Conservation (phyloP, 1,140 invertebrate species). For the Pissodes strobi region DNA sequence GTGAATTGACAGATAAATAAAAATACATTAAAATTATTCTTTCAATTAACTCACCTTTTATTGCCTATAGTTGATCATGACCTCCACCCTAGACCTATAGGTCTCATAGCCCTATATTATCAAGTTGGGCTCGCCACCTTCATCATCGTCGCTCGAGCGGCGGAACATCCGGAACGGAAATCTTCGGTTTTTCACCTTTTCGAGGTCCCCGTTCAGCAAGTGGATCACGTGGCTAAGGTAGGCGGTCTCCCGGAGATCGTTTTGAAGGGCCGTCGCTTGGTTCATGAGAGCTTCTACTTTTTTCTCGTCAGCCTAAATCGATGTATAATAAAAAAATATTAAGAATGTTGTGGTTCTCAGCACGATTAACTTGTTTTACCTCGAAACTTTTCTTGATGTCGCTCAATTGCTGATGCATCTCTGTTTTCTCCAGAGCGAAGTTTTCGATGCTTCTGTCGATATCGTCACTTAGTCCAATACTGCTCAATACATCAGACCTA, state of each 20-base stretch:
- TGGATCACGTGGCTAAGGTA: slow-evolving; percentile 44
- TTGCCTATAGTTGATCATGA: not conserved
- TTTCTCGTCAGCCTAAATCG: slow-evolving; percentile 30
- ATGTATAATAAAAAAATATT: not conserved
- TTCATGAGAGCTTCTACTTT: slow-evolving; percentile 35
- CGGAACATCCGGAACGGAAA: slow-evolving; percentile 43
- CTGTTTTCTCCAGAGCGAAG: slow-evolving; percentile 33
- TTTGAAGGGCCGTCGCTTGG: slow-evolving; percentile 27
- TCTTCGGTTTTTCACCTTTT: slow-evolving; percentile 39
- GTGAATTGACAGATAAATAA: too few species aligned
- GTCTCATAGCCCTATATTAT: slow-evolving; percentile 15
- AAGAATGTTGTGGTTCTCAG: too few species aligned
- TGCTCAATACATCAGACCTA: slow-evolving; percentile 29
- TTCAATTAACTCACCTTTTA: not conserved
- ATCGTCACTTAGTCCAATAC: slow-evolving; percentile 31
- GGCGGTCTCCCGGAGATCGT: slow-evolving; percentile 39
- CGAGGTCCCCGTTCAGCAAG: slow-evolving; percentile 41
- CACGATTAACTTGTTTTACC: too few species aligned
- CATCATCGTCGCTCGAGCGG: not conserved
- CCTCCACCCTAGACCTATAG: not conserved
- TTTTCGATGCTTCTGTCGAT: slow-evolving; percentile 35
- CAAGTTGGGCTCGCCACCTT: slow-evolving; percentile 16
- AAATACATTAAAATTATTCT: too few species aligned
- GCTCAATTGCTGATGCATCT: slow-evolving; percentile 27
- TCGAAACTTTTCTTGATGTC: slow-evolving; percentile 38